Evolutionary conservation across 2,888 invertebrate genomes (phyloP), one percentile per base, ranked within the genome.

Genomic region (Thyatira batis): DNA sequence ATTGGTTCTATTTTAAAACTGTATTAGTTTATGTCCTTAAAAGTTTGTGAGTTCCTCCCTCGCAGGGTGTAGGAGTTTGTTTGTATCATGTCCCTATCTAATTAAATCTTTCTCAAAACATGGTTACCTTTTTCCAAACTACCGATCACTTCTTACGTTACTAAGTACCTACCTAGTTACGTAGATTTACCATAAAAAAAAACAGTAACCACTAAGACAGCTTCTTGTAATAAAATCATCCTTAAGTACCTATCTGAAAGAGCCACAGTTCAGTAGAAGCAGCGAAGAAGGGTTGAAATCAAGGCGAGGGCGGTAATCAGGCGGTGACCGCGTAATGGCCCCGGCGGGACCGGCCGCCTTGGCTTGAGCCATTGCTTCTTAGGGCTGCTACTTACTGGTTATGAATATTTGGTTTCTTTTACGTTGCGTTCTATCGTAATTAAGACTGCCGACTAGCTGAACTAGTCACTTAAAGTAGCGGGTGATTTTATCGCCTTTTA

Each of bases 281-380:
- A 66, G 76, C 63, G 69, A 74, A 75, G 83, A 88, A 89, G 88
- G 89, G 89, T 87, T 89, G 85, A 83, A 87, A 87, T 87, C 89
- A 87, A 84, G 87, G 84, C 84, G 82, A 39, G 77, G 84, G 82
- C 82, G 87, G 90, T 91, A 92, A 92, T 92, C 89, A 91, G 89
- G 72, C 86, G 86, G 82, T 83, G 89, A 92, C 92, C 92, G 83
- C 93, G 88, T 89, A 92, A 92, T 87, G 89, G 87, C 76, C 80
- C 87, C 88, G 75, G 58, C 58, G 88, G 85, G 91, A 82, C 80
- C 76, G 71, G 76, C 71, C 63, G 67, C 55, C 78, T 78, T 82
- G 84, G 69, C 87, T 86, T 84, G 79, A 82, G 83, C 79, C 81
- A 74, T 76, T 71, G 72, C 66, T 39, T 45, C 8, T 3, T 67